Percentiles rank a stretch among this genome's conserved stretches.
phyloP scores from a whole-genome alignment of 2,888 invertebrate genomes.

The Tinea pellionella region DNA sequence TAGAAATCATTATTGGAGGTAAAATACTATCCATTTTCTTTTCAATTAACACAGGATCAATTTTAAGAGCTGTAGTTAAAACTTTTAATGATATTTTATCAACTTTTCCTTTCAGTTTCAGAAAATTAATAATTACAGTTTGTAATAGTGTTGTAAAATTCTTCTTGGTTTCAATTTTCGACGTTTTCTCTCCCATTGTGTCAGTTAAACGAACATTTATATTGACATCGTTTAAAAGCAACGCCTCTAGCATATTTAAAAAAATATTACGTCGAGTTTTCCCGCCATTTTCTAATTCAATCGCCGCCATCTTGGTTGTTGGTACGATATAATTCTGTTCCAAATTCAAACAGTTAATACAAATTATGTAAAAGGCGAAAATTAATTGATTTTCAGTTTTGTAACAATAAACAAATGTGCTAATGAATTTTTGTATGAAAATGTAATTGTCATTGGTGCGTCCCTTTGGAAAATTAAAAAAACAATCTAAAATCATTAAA shows the following conservation, averaged over 20 bases:
- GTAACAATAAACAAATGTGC: constrained; percentile 46
- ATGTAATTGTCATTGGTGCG: constrained; percentile 31
- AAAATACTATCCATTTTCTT: constrained; percentile 43
- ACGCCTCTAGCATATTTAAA: constrained; percentile 41
- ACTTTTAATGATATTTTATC: constrained; percentile 47
- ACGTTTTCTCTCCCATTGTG: constrained; percentile 43
- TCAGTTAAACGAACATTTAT: constrained; percentile 46
- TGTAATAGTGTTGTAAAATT: constrained; percentile 47
- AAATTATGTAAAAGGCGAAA: constrained; percentile 54
- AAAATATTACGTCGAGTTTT: constrained; percentile 44
- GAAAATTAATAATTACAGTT: constrained; percentile 42
- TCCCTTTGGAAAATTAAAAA: constrained; percentile 44
- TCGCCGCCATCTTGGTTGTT: constrained; percentile 35
- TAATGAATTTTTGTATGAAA: constrained; percentile 46
- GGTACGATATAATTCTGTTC: constrained; percentile 46
- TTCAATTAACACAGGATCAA: constrained; percentile 55
- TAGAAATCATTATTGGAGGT: constrained; percentile 45
- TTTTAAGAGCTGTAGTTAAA: constrained; percentile 42
- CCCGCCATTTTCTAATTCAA: constrained; percentile 37
- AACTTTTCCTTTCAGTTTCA: constrained; percentile 47
- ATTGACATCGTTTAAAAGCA: constrained; percentile 48
- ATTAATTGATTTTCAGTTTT: constrained; percentile 45
- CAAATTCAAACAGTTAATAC: constrained; percentile 38
- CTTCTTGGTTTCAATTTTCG: constrained; percentile 51
- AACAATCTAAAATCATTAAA: constrained; percentile 49